phyloP scores from a whole-genome alignment of 1,140 invertebrate genomes.

The Dreissena polymorpha region DNA sequence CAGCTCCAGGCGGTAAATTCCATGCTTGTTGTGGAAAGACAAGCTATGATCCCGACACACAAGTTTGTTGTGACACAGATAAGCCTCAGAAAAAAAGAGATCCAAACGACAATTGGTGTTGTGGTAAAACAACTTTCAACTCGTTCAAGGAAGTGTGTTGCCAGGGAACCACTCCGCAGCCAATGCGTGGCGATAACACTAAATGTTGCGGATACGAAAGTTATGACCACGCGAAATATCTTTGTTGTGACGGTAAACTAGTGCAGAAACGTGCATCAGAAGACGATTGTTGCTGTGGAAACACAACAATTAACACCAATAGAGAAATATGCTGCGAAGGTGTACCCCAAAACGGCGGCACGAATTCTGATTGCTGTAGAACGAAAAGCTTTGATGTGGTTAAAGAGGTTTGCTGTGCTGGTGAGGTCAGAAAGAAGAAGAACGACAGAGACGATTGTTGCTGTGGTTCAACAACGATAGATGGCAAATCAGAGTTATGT shows the following conservation, averaged over 20 bases:
- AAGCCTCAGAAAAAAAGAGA: constrained; percentile 39
- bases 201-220: constrained; percentile 42
- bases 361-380: constrained; percentile 44
- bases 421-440: constrained; percentile 27
- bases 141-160: constrained; percentile 52
- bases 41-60: constrained; percentile 46
- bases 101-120: constrained; percentile 51
- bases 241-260: constrained; percentile 42
- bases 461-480: constrained; percentile 46
- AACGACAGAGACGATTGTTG: constrained; percentile 37
- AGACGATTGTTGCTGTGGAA: constrained; percentile 52
- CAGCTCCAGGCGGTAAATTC: constrained; percentile 28
- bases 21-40: constrained; percentile 37
- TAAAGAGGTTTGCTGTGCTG: constrained; percentile 37
- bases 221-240: constrained; percentile 14
- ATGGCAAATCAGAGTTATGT: constrained; percentile 41
- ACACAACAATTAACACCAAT: constrained; percentile 42
- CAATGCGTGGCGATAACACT: constrained; percentile 35
- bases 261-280: constrained; percentile 20
- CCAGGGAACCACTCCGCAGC: constrained; percentile 44
- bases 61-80: constrained; percentile 44
- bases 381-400: constrained; percentile 32
- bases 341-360: constrained; percentile 39
- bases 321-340: constrained; percentile 49
- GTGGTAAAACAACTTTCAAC: constrained; percentile 50